Conservation (phyloP, 2,888 invertebrate genomes). For the Eupithecia dodoneata region DNA sequence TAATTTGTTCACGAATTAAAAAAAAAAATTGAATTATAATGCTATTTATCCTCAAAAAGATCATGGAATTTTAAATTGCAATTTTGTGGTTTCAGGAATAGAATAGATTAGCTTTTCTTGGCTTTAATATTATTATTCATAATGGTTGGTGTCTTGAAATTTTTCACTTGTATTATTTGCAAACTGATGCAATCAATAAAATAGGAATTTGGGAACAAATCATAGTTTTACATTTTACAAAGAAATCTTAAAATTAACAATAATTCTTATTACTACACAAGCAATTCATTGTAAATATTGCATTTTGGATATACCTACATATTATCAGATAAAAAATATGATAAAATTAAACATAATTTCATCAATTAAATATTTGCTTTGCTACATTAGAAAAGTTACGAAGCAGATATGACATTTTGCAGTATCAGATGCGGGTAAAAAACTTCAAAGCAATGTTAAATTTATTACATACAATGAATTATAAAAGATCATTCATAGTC, state of each 20-base stretch:
- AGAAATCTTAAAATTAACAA: neutral
- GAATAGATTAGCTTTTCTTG: neutral
- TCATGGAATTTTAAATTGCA: neutral
- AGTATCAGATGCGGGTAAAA: neutral
- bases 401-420: neutral
- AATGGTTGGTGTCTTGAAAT: neutral
- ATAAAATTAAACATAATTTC: neutral
- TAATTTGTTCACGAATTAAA: neutral
- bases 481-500: conserved; percentile 5
- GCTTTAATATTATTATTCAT: neutral
- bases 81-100: no score
- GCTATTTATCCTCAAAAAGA: neutral
- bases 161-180: neutral
- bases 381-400: neutral
- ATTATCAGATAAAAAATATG: neutral
- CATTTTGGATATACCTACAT: neutral
- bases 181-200: neutral
- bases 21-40: neutral
- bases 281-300: conserved; percentile 2
- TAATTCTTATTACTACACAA: neutral
- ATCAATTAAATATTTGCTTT: neutral
- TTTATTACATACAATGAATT: neutral
- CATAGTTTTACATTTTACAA: neutral
- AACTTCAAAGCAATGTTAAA: neutral
- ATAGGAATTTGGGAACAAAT: neutral